Conservation (phyloP, 1,140 invertebrate species). For the Myzus persicae region DNA sequence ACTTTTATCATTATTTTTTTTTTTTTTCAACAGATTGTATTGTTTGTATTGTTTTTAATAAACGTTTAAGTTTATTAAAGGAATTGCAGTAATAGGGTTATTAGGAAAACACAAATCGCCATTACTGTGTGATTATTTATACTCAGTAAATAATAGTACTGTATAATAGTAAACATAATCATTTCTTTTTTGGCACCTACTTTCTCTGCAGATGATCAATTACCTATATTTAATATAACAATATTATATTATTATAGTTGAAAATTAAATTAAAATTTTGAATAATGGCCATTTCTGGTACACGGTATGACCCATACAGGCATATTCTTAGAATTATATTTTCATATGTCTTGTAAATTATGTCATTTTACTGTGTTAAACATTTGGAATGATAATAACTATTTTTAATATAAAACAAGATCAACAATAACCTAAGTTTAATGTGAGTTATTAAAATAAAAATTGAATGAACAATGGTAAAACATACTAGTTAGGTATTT, state of each 20-base stretch:
- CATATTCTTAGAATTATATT: background rate
- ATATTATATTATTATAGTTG: background rate
- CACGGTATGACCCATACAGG: too few species aligned
- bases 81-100: background rate
- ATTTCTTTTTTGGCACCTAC: background rate
- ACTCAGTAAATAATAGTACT: too few species aligned
- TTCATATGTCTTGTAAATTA: background rate
- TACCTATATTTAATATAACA: background rate
- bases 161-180: background rate
- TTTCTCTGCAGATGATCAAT: constrained; percentile 37
- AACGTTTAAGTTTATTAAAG: background rate
- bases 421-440: too few species aligned
- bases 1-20: background rate
- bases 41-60: background rate
- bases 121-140: constrained; percentile 9
- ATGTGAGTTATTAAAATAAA: too few species aligned
- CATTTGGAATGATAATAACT: too few species aligned
- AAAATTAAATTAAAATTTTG: background rate
- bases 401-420: too few species aligned
- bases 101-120: constrained; percentile 19
- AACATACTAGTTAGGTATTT: too few species aligned
- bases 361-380: too few species aligned
- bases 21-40: too few species aligned
- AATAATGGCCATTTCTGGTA: background rate
- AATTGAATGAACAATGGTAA: too few species aligned